phyloP scores from a whole-genome alignment of 2,113 vertebrate genomes.

The Columba janthina region DNA sequence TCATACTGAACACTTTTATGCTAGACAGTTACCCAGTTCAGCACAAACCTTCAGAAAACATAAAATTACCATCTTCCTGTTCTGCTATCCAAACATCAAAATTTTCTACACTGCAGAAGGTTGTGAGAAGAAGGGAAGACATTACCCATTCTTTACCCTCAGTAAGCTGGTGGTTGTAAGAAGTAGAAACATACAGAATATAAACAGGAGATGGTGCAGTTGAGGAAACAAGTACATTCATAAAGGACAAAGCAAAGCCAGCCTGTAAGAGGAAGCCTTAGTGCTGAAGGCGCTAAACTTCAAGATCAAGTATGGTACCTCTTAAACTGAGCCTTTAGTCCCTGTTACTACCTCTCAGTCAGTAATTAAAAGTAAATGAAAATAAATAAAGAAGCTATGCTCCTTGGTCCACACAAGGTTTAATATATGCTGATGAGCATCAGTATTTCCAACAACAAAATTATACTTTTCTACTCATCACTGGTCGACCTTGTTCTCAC shows the following conservation, averaged over 20 bases:
- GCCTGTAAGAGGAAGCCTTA: background rate
- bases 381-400: background rate
- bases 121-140: background rate
- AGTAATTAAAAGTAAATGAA: conserved; percentile 28
- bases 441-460: conserved; percentile 61
- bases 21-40: background rate
- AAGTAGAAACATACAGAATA: background rate
- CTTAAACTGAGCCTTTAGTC: background rate
- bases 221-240: background rate
- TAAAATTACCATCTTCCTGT: background rate
- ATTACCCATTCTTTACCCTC: background rate
- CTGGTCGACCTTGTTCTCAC: conserved; percentile 39
- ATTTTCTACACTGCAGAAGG: background rate
- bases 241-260: background rate
- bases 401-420: conserved; percentile 8
- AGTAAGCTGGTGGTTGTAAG: background rate
- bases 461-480: conserved; percentile 14
- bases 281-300: background rate
- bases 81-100: background rate
- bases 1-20: background rate
- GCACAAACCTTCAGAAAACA: background rate
- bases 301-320: background rate
- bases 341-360: background rate
- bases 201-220: background rate
- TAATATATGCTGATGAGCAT: conserved; percentile 7